Conservation (phyloP, 92 coral and sea anemone genomes). For the Diadumene lineata region DNA sequence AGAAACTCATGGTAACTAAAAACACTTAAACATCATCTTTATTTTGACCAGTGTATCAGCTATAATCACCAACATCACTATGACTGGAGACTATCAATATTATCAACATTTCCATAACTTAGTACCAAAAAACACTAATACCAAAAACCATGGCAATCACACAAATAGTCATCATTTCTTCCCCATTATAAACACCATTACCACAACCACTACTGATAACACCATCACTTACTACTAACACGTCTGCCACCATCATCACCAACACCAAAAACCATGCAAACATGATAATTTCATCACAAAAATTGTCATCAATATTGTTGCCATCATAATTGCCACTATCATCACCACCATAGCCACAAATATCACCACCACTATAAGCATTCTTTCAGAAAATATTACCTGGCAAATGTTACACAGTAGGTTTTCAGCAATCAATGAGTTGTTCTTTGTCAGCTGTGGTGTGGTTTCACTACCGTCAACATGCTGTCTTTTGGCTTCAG, state of each 20-base stretch:
- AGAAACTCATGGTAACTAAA: too few relatives aligned
- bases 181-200: neutral
- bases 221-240: neutral
- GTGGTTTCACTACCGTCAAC: neutral
- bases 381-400: constrained; percentile 35
- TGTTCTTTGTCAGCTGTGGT: constrained; percentile 23
- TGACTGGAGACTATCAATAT: too few relatives aligned
- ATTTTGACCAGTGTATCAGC: too few relatives aligned
- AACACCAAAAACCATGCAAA: neutral
- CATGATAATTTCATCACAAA: neutral
- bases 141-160: too few relatives aligned
- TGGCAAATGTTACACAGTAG: constrained; percentile 84
- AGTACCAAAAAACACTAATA: too few relatives aligned
- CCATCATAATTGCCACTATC: neutral
- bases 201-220: neutral
- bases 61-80: neutral
- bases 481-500: constrained; percentile 29
- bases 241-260: neutral
- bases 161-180: neutral
- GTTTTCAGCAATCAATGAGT: constrained; percentile 69
- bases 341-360: neutral
- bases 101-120: neutral
- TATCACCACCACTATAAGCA: neutral
- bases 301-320: neutral
- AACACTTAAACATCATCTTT: too few relatives aligned